These are phyloP conservation scores for Scaptodrosophila latifasciaeformis DNA, from an alignment of 2,888 invertebrate species.

Conservation along the genomic window DNA sequence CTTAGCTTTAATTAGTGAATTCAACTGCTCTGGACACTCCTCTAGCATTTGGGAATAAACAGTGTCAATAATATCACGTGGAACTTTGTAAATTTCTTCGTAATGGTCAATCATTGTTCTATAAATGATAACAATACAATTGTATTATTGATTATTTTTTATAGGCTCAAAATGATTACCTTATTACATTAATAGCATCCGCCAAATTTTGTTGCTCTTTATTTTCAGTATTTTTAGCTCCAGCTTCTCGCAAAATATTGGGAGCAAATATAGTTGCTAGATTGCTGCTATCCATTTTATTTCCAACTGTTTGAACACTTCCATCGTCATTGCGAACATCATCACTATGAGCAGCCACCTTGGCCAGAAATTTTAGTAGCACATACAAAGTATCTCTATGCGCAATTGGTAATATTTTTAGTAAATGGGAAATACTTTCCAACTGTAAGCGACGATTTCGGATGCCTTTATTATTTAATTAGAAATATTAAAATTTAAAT, in stretches of 20 bases:
- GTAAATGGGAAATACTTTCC: conserved; percentile 87
- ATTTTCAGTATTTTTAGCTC: conserved; percentile 33
- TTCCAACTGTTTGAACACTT: conserved; percentile 77
- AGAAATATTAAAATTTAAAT: too few relatives aligned
- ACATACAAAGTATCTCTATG: conserved; percentile 90
- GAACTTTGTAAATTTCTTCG: conserved; percentile 83
- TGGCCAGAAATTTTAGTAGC: conserved; percentile 87
- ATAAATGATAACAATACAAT: too few relatives aligned
- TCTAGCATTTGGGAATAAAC: conserved; percentile 91
- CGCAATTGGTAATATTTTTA: conserved; percentile 88
- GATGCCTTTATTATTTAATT: conserved; percentile 82
- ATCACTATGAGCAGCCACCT: conserved; percentile 72
- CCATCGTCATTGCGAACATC: conserved; percentile 60
- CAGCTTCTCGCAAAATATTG: conserved; percentile 84
- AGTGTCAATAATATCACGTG: conserved; percentile 89
- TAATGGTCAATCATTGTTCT: conserved; percentile 83
- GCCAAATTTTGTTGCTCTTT: conserved; percentile 78
- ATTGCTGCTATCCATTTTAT: conserved; percentile 95
- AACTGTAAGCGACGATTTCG: conserved; percentile 88
- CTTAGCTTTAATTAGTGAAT: conserved; percentile 76
- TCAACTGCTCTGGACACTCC: conserved; percentile 87
- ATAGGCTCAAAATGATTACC: conserved; percentile 72
- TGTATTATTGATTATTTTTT: too few relatives aligned
- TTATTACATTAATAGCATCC: conserved; percentile 92
- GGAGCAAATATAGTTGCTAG: conserved; percentile 96